A percentile compares a stretch with the other conserved stretches of the same genome.
These are phyloP conservation scores for Ormia ochracea DNA, from an alignment of 2,888 invertebrate species.

Conservation along the genomic window DNA sequence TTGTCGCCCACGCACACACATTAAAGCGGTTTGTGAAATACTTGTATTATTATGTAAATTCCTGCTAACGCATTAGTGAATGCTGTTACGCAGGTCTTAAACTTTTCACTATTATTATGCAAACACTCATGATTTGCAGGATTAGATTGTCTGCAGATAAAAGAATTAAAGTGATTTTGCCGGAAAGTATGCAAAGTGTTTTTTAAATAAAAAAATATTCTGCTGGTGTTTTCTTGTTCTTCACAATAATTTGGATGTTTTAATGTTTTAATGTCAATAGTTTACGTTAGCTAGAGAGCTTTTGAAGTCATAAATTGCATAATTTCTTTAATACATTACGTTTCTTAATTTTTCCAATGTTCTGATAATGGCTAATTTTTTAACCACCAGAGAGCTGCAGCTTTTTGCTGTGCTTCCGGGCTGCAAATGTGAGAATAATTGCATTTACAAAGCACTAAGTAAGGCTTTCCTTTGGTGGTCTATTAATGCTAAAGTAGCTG, in stretches of 20 bases:
- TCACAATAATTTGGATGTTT: not conserved
- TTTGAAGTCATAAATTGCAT: not conserved
- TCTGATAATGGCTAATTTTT: not conserved
- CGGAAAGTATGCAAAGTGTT: slow-evolving; percentile 34
- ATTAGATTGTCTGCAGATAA: slow-evolving; percentile 18
- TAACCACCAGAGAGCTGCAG: not conserved
- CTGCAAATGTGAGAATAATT: too few species aligned
- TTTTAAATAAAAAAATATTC: not conserved
- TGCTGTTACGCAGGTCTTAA: not conserved
- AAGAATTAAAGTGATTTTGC: slow-evolving; percentile 32
- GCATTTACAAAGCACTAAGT: too few species aligned
- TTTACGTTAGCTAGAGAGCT: not conserved
- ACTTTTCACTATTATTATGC: not conserved
- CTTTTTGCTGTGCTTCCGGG: not conserved
- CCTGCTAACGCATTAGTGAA: slow-evolving; percentile 27
- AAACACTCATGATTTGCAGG: not conserved
- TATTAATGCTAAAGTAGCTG: too few species aligned
- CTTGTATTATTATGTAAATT: slow-evolving; percentile 32
- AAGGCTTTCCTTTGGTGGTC: too few species aligned
- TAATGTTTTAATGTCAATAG: too few species aligned
- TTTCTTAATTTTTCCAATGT: too few species aligned
- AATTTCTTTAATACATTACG: not conserved
- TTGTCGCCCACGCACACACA: not conserved
- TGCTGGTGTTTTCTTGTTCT: not conserved
- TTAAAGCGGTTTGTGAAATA: slow-evolving; percentile 8